These are phyloP conservation scores for Callipepla squamata DNA, from an alignment of 2,113 vertebrate species.

Conservation along the genomic window DNA sequence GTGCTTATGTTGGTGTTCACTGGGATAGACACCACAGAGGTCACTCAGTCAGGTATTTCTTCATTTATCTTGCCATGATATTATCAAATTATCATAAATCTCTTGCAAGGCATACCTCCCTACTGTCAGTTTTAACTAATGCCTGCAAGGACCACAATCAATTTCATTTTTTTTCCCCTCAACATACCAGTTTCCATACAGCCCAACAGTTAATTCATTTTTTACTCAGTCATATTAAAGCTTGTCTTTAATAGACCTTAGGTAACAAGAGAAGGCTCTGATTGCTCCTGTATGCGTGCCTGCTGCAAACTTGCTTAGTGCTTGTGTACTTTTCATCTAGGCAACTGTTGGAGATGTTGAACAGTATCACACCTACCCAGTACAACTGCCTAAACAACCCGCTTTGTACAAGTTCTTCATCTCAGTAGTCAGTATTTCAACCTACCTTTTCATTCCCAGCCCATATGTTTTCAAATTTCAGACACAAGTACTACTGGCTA, in stretches of 20 bases:
- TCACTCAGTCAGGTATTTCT: neutral
- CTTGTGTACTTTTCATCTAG: neutral
- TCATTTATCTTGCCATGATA: neutral
- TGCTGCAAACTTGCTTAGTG: neutral
- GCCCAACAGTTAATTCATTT: neutral
- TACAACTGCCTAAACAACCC: neutral
- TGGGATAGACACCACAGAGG: neutral
- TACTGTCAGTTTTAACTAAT: neutral
- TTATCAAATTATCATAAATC: neutral
- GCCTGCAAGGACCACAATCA: neutral
- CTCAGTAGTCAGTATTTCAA: neutral
- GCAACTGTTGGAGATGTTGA: neutral
- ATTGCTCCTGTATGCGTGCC: neutral
- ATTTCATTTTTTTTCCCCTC: neutral
- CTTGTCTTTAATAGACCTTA: neutral
- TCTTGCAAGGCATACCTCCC: neutral
- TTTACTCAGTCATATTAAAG: neutral
- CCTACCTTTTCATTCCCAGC: neutral
- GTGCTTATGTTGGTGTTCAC: neutral
- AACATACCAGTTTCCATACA: neutral
- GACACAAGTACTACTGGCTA: neutral
- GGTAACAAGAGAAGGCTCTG: neutral
- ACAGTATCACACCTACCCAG: neutral
- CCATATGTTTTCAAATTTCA: neutral
- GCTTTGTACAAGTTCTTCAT: neutral